These are phyloP conservation scores for Coccyzus lansbergi DNA, from an alignment of 2,797 vertebrate species.

Conservation along the genomic window DNA sequence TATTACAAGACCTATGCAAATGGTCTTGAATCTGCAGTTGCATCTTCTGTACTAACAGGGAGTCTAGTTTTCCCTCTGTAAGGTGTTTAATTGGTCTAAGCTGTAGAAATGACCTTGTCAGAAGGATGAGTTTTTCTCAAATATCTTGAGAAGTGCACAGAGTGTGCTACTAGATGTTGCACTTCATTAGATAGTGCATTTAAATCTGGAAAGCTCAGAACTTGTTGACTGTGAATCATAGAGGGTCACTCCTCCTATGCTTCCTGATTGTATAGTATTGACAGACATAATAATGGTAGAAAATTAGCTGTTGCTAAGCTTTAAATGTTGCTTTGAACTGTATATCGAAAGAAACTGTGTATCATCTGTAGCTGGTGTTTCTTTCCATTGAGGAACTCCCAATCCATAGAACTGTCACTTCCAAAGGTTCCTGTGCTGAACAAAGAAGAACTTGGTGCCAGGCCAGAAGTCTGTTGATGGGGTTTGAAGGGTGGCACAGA, in stretches of 20 bases:
- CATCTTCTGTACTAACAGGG: not conserved
- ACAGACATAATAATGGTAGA: not conserved
- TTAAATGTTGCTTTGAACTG: not conserved
- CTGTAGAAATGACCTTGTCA: not conserved
- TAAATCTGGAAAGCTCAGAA: not conserved
- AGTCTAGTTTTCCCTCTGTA: not conserved
- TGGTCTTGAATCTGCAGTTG: not conserved
- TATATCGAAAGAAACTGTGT: not conserved
- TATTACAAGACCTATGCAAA: not conserved
- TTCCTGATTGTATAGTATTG: not conserved
- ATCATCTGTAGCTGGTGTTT: not conserved
- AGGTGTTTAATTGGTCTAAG: slow-evolving; percentile 1
- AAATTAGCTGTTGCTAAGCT: not conserved
- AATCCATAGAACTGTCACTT: not conserved
- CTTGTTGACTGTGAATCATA: not conserved
- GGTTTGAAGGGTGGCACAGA: not conserved
- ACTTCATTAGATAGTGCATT: not conserved
- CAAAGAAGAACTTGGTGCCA: not conserved
- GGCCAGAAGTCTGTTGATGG: fast-evolving
- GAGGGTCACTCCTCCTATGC: not conserved
- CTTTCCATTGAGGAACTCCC: not conserved
- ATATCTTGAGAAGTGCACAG: not conserved
- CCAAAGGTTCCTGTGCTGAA: not conserved
- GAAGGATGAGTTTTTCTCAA: not conserved
- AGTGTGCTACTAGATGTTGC: not conserved